Evolutionary conservation across 2,888 invertebrate genomes (phyloP), one percentile per base, ranked within the genome.

Genomic region (Scaptodrosophila latifasciaeformis): DNA sequence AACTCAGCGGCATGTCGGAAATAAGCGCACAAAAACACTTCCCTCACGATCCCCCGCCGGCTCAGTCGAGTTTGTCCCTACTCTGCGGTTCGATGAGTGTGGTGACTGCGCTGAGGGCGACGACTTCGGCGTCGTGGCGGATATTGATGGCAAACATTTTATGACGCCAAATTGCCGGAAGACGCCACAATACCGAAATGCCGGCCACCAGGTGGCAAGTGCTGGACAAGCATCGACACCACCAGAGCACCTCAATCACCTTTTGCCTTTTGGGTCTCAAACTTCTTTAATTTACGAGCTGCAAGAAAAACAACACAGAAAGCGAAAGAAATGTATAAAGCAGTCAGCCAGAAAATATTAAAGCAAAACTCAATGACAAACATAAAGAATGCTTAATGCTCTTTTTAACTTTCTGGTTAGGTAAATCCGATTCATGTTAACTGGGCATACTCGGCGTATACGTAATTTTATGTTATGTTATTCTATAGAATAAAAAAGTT

Each of bases 91-190:
- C n/a, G n/a, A n/a, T n/a, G n/a, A n/a, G n/a, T n/a, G n/a, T n/a
- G n/a, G n/a, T n/a, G n/a, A n/a, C n/a, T 29, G 49, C 2, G 53
- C 42, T 39, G 27, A 27, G 12, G 21, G 30, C 42, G n/a, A 12
- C 10, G 29, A 24, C 15, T 45, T 24, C 17, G 48, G 35, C 42
- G 59, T 60, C 59, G 21, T 42, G 53, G 39, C 78, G 75, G 75
- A 80, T 78, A 76, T 76, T 78, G 67, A 59, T 62, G 59, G 75
- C 75, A 78, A 75, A 64, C 67, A 76, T 78, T 75, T 80, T 70
- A 70, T 62, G 59, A 53, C 59, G 47, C 61, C 55, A 58, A 75
- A 75, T 75, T 54, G 56, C 65, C 68, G 75, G 75, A 80, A 70
- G 66, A 52, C 69, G 19, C 34, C 30, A 30, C 40, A 45, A 19